phyloP scores from a whole-genome alignment of 2,888 invertebrate species.

The Diplazon laetatorius region DNA sequence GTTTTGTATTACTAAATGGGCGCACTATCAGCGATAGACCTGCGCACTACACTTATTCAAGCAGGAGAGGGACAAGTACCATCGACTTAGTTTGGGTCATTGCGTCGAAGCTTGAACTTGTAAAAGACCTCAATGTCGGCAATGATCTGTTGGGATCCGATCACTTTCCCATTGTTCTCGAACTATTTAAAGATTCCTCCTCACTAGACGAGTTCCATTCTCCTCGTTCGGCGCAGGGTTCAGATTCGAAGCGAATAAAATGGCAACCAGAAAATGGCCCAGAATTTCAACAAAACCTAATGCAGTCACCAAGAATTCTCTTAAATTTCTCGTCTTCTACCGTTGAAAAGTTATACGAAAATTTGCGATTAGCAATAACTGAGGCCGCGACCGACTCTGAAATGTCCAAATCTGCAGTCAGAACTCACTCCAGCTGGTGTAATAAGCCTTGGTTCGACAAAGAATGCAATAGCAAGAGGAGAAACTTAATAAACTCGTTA shows the following conservation, averaged over 20 bases:
- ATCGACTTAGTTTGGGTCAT: conserved; percentile 18
- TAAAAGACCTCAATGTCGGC: conserved; percentile 36
- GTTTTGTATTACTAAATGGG: conserved; percentile 10
- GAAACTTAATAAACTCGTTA: background rate
- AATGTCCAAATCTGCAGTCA: background rate
- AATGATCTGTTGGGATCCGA: conserved; percentile 23
- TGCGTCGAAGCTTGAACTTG: conserved; percentile 7
- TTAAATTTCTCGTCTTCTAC: background rate
- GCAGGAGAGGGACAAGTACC: background rate
- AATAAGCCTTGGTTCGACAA: conserved; percentile 17
- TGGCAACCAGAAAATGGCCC: background rate
- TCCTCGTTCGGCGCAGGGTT: background rate
- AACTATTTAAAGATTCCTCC: conserved; percentile 1
- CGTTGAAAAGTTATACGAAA: background rate
- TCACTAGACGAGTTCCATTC: background rate
- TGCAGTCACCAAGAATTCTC: background rate
- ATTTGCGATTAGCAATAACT: background rate
- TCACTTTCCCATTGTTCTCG: conserved; percentile 4
- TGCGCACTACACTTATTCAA: conserved; percentile 2
- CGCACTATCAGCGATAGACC: conserved; percentile 17
- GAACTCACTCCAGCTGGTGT: background rate
- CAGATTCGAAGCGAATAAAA: background rate
- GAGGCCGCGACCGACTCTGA: background rate
- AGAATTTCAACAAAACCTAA: background rate
- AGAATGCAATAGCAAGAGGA: background rate